These are phyloP conservation scores for Barbus barbus DNA, from an alignment of 2,113 vertebrate genomes.

Conservation along the genomic window DNA sequence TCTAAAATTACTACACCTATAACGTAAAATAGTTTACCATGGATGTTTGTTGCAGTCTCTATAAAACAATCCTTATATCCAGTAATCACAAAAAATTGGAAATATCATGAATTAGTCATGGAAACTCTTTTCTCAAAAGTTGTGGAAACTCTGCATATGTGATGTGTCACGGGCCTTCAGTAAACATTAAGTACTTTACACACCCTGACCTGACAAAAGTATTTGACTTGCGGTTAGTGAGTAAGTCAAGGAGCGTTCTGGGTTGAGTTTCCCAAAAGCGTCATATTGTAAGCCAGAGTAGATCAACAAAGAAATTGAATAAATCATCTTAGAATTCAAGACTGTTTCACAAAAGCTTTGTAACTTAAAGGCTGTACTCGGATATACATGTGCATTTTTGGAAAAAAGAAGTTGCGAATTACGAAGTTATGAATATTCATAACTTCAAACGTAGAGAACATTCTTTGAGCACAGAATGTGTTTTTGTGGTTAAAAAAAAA, in stretches of 20 bases:
- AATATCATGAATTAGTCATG: neutral
- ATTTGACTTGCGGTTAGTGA: neutral
- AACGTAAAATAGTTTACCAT: neutral
- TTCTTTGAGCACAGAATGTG: neutral
- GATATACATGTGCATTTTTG: neutral
- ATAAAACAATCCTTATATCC: neutral
- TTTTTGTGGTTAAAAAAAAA: neutral
- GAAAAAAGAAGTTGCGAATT: neutral
- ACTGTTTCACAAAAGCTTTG: neutral
- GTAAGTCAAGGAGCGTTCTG: neutral
- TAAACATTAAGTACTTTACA: constrained; percentile 10
- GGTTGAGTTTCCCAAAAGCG: neutral
- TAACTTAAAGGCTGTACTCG: neutral
- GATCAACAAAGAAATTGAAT: too few species aligned
- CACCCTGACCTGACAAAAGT: neutral
- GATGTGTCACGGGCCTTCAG: neutral
- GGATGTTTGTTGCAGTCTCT: neutral
- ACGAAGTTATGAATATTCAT: neutral
- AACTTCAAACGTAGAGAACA: neutral
- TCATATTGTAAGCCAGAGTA: neutral
- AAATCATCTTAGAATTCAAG: neutral
- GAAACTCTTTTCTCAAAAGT: neutral
- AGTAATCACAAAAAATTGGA: neutral
- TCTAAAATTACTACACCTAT: too few species aligned
- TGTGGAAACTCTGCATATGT: neutral